Conservation (phyloP, 2,888 invertebrate species). For the Plagodis dolabraria region DNA sequence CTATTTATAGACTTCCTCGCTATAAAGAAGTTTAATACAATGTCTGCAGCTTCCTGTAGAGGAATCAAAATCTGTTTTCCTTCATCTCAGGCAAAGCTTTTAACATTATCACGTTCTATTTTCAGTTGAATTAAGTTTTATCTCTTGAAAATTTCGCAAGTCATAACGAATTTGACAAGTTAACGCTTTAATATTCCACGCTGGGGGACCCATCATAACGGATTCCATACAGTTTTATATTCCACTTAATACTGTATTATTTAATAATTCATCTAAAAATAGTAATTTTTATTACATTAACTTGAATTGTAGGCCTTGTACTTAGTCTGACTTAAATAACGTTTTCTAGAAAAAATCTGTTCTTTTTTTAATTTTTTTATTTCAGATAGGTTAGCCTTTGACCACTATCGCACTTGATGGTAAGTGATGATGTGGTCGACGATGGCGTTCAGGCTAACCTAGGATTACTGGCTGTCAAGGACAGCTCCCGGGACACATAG, state of each 20-base stretch:
- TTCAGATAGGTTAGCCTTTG: too few species aligned
- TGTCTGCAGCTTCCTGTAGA: slow-evolving; percentile 4
- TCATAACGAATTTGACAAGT: slow-evolving; percentile 54
- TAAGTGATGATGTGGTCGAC: too few species aligned
- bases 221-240: slow-evolving; percentile 13
- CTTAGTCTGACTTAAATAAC: too few species aligned
- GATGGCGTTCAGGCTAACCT: too few species aligned
- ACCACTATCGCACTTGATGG: too few species aligned
- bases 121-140: slow-evolving; percentile 28
- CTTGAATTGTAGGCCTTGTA: too few species aligned
- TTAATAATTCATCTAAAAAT: not conserved
- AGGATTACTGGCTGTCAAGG: too few species aligned
- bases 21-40: too few species aligned
- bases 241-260: not conserved
- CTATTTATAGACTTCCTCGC: too few species aligned
- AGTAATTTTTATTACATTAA: not conserved
- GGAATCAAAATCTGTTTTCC: slow-evolving; percentile 7
- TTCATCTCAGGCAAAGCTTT: not conserved
- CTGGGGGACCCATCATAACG: slow-evolving; percentile 33
- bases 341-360: too few species aligned
- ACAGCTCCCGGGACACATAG: too few species aligned
- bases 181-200: slow-evolving; percentile 44
- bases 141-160: slow-evolving; percentile 27
- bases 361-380: too few species aligned
- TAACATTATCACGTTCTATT: slow-evolving; percentile 19